Evolutionary conservation across 2,113 vertebrate species (phyloP), one percentile per base, ranked within the genome.

Genomic region (Conger conger): DNA sequence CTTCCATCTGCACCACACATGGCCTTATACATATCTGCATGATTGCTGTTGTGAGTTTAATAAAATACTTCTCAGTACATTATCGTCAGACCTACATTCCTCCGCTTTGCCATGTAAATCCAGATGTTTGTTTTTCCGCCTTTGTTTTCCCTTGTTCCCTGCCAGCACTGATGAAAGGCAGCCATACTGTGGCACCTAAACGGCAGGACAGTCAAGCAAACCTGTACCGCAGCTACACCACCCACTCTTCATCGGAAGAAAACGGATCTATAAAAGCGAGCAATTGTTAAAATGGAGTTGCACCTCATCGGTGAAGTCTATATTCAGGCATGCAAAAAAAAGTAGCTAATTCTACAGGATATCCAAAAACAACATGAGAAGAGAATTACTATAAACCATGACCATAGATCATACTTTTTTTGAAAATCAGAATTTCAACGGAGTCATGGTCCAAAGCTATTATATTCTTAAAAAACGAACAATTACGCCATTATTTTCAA

Each of bases 1-100:
- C n/a, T 37, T 80, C 84, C 84, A 45, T 81, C 78, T 81, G 37
- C 79, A 60, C 38, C 27, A n/a, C 84, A 82, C 81, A 86, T 82
- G 80, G 40, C 30, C 35, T 30, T 42, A 82, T 76, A 82, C 77
- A 54, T 86, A 63, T 86, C n/a, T n/a, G 42, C 79, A 50, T 76
- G 68, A 50, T 68, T 50, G 38, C 38, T 45, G 38, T 36, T 57
- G 23, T 79, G 30, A 23, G 36, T 54, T 50, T 38, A 37, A 68
- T 40, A 82, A 54, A 11, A 36, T 30, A 36, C 76, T 84, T 84
- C 73, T 78, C 42, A 54, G 30, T 57, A 18, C 82, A 76, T 76
- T 37, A 84, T 42, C 76, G 20, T 54, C 33, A 36, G 53, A 5
- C 1, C 9, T 53, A 15, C 73, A 11, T 78, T 76, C 83, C 83